A percentile compares a stretch with the other conserved stretches of the same genome.
phyloP scores from a whole-genome alignment of 2,888 invertebrate species.

The Ennomos fuscantarius region DNA sequence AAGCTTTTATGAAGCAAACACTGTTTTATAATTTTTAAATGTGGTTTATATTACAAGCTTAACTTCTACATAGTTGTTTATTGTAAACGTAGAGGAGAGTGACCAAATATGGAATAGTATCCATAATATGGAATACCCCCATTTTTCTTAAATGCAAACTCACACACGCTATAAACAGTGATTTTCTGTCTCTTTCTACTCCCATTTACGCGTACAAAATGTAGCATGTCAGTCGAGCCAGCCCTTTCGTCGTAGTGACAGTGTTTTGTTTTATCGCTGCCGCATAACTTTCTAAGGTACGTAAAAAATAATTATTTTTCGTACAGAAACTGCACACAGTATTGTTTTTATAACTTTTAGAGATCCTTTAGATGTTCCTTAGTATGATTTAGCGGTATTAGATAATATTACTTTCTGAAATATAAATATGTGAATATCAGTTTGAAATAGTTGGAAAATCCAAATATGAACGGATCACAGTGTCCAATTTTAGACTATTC shows the following conservation, averaged over 20 bases:
- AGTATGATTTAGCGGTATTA: too few relatives aligned
- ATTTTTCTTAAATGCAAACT: neutral
- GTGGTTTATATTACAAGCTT: too few relatives aligned
- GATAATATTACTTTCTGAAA: too few relatives aligned
- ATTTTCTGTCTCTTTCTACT: too few relatives aligned
- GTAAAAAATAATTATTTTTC: neutral
- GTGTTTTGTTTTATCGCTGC: neutral
- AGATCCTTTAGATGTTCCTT: too few relatives aligned
- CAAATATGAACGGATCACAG: slow-evolving; percentile 6
- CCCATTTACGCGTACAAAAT: slow-evolving; percentile 1
- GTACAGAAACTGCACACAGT: too few relatives aligned
- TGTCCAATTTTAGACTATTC: too few relatives aligned
- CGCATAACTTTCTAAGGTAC: neutral
- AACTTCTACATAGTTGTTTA: too few relatives aligned
- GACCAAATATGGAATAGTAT: slow-evolving; percentile 1
- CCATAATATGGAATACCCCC: neutral
- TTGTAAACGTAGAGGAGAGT: slow-evolving; percentile 1
- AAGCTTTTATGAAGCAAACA: too few relatives aligned
- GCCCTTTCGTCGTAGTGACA: too few relatives aligned
- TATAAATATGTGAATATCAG: slow-evolving; percentile 3
- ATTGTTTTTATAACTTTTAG: too few relatives aligned
- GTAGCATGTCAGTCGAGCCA: neutral
- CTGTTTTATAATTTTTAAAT: too few relatives aligned
- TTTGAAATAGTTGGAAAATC: neutral
- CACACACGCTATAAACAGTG: neutral